Conservation (phyloP, 1,140 invertebrate species). For the Philopotamus ludificatus region DNA sequence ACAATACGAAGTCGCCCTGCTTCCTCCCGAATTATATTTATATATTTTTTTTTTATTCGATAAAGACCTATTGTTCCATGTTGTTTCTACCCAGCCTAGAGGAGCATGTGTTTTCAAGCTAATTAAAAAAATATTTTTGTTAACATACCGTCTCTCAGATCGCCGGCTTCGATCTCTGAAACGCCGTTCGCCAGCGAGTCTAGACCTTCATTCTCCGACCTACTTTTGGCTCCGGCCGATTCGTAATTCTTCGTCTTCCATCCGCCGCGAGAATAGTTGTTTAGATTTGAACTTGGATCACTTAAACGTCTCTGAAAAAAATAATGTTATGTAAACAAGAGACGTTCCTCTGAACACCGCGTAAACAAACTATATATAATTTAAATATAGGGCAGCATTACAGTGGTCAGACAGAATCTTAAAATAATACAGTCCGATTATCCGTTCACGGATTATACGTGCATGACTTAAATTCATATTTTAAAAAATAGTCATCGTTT, state of each 20-base stretch:
- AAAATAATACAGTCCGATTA: too few species aligned
- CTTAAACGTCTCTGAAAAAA: slow-evolving; percentile 77
- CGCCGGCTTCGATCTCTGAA: slow-evolving; percentile 90
- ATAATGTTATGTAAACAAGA: too few species aligned
- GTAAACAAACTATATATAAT: too few species aligned
- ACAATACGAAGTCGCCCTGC: slow-evolving; percentile 40
- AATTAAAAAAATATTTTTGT: not conserved
- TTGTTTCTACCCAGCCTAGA: not conserved
- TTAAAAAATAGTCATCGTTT: too few species aligned
- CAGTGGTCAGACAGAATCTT: too few species aligned
- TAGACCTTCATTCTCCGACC: slow-evolving; percentile 88
- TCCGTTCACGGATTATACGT: too few species aligned
- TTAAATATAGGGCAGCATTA: too few species aligned
- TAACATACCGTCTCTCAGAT: slow-evolving; percentile 84
- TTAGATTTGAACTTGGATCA: slow-evolving; percentile 91
- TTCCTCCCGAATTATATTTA: slow-evolving; percentile 31
- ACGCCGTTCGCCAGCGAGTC: slow-evolving; percentile 79
- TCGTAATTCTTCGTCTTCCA: slow-evolving; percentile 68
- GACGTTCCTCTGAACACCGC: too few species aligned
- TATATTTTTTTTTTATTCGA: not conserved
- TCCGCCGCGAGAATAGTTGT: slow-evolving; percentile 81
- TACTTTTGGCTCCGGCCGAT: slow-evolving; percentile 65
- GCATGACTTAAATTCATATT: too few species aligned
- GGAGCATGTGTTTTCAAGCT: not conserved
- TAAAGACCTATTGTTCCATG: slow-evolving; percentile 36